A percentile compares a stretch with the other conserved stretches of the same genome.
phyloP scores from a whole-genome alignment of 2,113 vertebrate species.

The Pluvialis apricaria region DNA sequence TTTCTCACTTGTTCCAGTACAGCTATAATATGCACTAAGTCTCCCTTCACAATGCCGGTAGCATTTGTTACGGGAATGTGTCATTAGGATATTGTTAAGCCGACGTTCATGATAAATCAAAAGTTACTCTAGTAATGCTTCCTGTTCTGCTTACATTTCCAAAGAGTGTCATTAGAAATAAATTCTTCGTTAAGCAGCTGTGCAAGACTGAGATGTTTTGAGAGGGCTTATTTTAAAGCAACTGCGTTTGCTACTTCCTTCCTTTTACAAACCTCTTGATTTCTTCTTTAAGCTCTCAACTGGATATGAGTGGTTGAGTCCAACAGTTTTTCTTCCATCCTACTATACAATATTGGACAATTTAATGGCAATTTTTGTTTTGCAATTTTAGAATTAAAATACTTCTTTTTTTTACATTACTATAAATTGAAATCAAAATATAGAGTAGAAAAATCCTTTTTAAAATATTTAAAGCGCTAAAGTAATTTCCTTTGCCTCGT shows the following conservation, averaged over 20 bases:
- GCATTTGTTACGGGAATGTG: not conserved
- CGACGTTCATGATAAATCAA: not conserved
- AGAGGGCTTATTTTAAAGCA: conserved; percentile 5
- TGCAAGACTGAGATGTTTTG: not conserved
- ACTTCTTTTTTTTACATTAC: not conserved
- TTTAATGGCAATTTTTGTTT: not conserved
- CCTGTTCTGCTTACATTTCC: not conserved
- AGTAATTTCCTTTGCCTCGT: not conserved
- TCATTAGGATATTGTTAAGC: not conserved
- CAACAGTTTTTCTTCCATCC: not conserved
- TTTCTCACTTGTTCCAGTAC: not conserved
- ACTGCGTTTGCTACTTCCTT: not conserved
- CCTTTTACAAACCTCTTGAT: not conserved
- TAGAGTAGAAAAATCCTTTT: not conserved
- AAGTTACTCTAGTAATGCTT: not conserved
- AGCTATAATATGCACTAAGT: not conserved
- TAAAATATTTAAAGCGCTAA: not conserved
- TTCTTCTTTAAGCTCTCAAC: not conserved
- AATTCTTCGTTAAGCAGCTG: not conserved
- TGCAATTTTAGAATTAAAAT: not conserved
- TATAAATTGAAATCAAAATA: not conserved
- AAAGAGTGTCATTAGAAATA: not conserved
- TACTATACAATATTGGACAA: not conserved
- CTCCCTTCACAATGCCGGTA: not conserved
- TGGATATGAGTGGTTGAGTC: not conserved